A percentile compares a stretch with the other conserved stretches of the same genome.
Evolutionary conservation across 2,797 vertebrate species (phyloP).

Genomic region (Hyperoplus immaculatus): DNA sequence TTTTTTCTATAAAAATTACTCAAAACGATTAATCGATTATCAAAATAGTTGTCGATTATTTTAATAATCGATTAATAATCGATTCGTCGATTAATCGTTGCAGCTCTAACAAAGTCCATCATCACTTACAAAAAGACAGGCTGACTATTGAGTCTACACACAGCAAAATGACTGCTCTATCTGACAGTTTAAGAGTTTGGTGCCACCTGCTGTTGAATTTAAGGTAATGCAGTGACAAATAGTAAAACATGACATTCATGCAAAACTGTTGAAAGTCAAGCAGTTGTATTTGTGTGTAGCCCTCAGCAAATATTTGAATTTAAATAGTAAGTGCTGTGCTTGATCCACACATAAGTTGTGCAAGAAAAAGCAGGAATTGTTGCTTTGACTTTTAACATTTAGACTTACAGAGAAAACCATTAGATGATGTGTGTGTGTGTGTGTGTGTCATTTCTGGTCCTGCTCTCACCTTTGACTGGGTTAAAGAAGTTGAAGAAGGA

Average conservation of each 20-base stretch:
- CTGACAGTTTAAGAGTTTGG: slow-evolving; percentile 14
- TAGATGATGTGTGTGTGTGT: neutral
- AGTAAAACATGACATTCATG: neutral
- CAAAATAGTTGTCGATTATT: too few relatives aligned
- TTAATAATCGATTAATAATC: too few relatives aligned
- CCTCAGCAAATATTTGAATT: slow-evolving; percentile 1
- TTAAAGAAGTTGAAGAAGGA: slow-evolving; percentile 99
- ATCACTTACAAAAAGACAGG: neutral
- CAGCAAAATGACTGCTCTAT: neutral
- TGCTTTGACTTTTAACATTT: neutral
- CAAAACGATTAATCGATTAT: too few relatives aligned
- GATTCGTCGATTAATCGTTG: too few relatives aligned
- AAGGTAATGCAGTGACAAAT: neutral
- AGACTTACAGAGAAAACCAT: neutral
- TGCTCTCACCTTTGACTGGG: slow-evolving; percentile 91
- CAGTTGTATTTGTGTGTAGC: neutral
- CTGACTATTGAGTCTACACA: neutral
- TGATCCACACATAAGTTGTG: neutral
- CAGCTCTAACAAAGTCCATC: slow-evolving; percentile 26
- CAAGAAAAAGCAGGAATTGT: neutral
- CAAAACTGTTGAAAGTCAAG: neutral
- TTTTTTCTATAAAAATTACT: too few relatives aligned
- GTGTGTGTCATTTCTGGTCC: neutral
- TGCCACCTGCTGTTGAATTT: slow-evolving; percentile 68
- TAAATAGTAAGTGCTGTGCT: neutral